These are phyloP conservation scores for Holcopasites calliopsidis DNA, from an alignment of 1,140 invertebrate genomes.

Conservation along the genomic window DNA sequence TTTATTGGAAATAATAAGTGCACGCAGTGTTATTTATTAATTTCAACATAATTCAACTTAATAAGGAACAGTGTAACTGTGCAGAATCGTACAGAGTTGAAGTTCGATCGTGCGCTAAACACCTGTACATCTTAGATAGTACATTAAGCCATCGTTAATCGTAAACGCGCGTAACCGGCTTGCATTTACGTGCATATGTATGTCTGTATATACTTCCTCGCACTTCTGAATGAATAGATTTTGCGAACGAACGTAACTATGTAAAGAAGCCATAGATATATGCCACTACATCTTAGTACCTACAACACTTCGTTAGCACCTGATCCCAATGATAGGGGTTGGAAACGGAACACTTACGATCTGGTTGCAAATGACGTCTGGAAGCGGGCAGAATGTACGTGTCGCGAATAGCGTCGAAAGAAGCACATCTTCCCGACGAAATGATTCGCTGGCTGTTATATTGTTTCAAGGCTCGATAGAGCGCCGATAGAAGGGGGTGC, in stretches of 20 bases:
- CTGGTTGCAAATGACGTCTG: constrained; percentile 7
- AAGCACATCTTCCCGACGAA: constrained; percentile 65
- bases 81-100: not conserved
- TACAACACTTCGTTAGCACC: constrained; percentile 15
- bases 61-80: too few relatives aligned
- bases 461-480: constrained; percentile 69
- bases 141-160: not conserved
- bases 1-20: too few relatives aligned
- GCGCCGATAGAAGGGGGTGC: constrained; percentile 64
- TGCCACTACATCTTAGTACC: constrained; percentile 15
- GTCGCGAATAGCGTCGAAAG: constrained; percentile 53
- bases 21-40: too few relatives aligned
- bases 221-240: constrained; percentile 19
- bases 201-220: too few relatives aligned
- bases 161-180: not conserved
- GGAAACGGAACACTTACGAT: constrained; percentile 46
- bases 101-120: not conserved
- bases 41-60: too few relatives aligned
- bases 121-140: not conserved
- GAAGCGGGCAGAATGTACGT: constrained; percentile 47
- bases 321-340: not conserved
- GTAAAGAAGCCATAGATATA: not conserved
- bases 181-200: not conserved
- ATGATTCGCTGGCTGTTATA: constrained; percentile 62
- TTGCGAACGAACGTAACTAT: constrained; percentile 1